Evolutionary conservation across 2,888 invertebrate species (phyloP).

Genomic region (Brachycybe producta): DNA sequence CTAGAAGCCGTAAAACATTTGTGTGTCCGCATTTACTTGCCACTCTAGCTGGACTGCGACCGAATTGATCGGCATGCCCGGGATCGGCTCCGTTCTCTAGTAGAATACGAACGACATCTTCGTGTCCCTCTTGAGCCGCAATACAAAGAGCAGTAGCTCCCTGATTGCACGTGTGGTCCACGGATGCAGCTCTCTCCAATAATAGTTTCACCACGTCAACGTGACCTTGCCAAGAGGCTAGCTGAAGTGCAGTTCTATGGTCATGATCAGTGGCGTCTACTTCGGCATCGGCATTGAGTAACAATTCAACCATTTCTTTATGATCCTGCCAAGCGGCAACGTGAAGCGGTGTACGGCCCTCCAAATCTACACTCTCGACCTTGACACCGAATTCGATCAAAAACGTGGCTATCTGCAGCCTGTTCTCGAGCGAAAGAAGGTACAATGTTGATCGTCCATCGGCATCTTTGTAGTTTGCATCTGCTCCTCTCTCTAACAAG

Average conservation of each 20-base stretch:
- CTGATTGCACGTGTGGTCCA: slow-evolving; percentile 85
- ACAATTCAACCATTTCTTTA: slow-evolving; percentile 73
- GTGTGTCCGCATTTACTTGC: slow-evolving; percentile 84
- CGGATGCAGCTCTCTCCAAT: slow-evolving; percentile 63
- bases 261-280: slow-evolving; percentile 81
- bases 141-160: slow-evolving; percentile 89
- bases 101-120: slow-evolving; percentile 65
- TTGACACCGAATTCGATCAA: slow-evolving; percentile 57
- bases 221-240: slow-evolving; percentile 92
- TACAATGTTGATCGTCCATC: slow-evolving; percentile 86
- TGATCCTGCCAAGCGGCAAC: slow-evolving; percentile 92
- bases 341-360: slow-evolving; percentile 80
- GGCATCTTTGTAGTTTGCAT: slow-evolving; percentile 77
- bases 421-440: slow-evolving; percentile 73
- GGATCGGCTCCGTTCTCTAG: slow-evolving; percentile 37
- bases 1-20: slow-evolving; percentile 59
- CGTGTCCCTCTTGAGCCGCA: slow-evolving; percentile 91
- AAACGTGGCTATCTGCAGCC: slow-evolving; percentile 25
- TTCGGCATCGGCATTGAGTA: slow-evolving; percentile 68
- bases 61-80: slow-evolving; percentile 36
- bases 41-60: slow-evolving; percentile 50
- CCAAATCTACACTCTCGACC: slow-evolving; percentile 74
- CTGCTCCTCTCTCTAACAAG: slow-evolving; percentile 59
- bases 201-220: slow-evolving; percentile 61
- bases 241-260: slow-evolving; percentile 77